Evolutionary conservation across 1,140 invertebrate genomes (phyloP).

Genomic region (Brachionus calyciflorus): DNA sequence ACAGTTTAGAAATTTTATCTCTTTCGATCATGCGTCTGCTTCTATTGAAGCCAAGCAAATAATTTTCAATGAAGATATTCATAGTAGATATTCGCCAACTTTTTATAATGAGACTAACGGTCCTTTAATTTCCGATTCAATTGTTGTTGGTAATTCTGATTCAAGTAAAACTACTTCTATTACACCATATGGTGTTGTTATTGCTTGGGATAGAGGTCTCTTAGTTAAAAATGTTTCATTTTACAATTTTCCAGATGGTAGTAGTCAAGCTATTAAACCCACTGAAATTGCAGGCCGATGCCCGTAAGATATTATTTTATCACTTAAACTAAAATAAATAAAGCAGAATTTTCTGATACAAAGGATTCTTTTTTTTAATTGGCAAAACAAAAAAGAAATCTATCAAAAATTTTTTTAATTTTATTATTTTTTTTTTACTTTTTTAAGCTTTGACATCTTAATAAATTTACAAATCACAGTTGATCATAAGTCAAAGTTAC

Average conservation of each 20-base stretch:
- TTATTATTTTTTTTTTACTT: too few species aligned
- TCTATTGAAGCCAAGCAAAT: constrained; percentile 48
- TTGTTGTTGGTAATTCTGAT: constrained; percentile 32
- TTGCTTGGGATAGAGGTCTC: constrained; percentile 43
- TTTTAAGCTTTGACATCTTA: too few species aligned
- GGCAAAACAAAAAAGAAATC: too few species aligned
- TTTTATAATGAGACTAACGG: constrained; percentile 30
- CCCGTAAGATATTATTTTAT: background rate
- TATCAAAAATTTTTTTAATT: too few species aligned
- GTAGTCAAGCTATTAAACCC: constrained; percentile 7
- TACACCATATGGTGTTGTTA: constrained; percentile 26
- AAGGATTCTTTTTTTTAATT: too few species aligned
- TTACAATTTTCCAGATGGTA: constrained; percentile 27
- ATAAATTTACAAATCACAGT: too few species aligned
- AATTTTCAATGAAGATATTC: background rate
- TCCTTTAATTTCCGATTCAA: background rate
- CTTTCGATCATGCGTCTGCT: constrained; percentile 52
- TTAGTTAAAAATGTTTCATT: constrained; percentile 27
- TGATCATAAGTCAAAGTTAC: too few species aligned
- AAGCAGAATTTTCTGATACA: too few species aligned
- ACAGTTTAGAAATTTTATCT: constrained; percentile 52
- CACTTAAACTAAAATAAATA: background rate
- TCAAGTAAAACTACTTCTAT: constrained; percentile 47
- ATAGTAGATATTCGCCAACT: background rate
- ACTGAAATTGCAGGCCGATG: constrained; percentile 40